Evolutionary conservation across 2,797 vertebrate genomes (phyloP).

Genomic region (Melanotaenia nigrans): DNA sequence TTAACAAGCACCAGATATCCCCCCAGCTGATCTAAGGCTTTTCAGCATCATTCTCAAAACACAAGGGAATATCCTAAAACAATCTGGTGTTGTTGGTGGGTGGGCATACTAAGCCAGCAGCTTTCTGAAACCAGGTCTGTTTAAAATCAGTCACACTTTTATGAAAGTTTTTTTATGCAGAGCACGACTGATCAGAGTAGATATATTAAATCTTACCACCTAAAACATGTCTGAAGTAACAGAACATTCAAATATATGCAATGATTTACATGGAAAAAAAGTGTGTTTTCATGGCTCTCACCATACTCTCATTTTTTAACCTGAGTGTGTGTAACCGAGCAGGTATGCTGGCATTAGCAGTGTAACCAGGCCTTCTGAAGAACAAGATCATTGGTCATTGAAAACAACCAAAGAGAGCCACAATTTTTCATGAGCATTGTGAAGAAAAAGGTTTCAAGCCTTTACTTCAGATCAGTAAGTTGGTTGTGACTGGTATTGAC

Average conservation of each 20-base stretch:
- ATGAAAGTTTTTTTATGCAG: constrained; percentile 29
- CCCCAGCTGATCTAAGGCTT: neutral
- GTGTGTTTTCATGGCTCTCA: neutral
- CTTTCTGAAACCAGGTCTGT: constrained; percentile 16
- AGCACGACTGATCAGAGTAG: constrained; percentile 38
- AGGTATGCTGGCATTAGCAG: neutral
- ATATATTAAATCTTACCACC: constrained; percentile 8
- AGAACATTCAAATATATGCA: neutral
- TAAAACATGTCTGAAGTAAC: constrained; percentile 3
- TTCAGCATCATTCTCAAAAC: no score
- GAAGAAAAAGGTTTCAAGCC: constrained; percentile 14
- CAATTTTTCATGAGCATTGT: neutral
- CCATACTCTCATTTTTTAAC: neutral
- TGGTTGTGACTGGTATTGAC: constrained; percentile 55
- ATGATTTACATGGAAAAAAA: neutral
- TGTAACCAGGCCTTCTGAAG: neutral
- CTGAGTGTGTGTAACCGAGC: neutral
- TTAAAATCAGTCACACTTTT: constrained; percentile 24
- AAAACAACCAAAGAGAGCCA: neutral
- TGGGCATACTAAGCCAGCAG: constrained; percentile 47
- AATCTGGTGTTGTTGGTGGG: neutral
- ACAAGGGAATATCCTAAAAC: neutral
- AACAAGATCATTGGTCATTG: neutral
- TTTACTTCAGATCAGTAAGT: constrained; percentile 55
- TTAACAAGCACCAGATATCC: no score